Conservation (phyloP, 2,113 vertebrate genomes). For the Erythrolamprus reginae region DNA sequence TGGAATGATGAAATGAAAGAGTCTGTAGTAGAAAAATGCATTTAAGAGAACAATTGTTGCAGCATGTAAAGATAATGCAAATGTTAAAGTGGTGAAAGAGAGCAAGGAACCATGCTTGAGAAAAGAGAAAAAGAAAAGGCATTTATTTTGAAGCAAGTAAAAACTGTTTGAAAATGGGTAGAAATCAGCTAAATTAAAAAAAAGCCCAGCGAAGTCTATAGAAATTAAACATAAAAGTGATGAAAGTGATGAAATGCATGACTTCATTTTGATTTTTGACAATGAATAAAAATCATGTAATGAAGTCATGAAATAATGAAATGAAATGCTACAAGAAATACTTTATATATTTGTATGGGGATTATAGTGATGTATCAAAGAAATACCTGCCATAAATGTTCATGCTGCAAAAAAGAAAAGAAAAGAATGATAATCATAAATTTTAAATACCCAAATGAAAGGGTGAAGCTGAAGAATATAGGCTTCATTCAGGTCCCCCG, state of each 20-base stretch:
- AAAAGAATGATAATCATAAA: too few species aligned
- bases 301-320: neutral
- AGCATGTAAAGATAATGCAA: neutral
- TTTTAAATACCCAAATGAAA: too few species aligned
- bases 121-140: neutral
- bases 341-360: neutral
- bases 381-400: neutral
- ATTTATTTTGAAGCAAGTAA: neutral
- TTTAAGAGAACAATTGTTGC: neutral
- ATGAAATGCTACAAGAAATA: neutral
- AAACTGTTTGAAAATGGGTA: neutral
- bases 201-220: neutral
- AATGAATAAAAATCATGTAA: neutral
- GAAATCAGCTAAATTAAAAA: neutral
- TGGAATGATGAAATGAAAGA: neutral
- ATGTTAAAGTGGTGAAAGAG: neutral
- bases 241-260: neutral
- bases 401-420: neutral
- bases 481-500: too few species aligned
- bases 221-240: neutral
- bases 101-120: neutral
- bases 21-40: neutral
- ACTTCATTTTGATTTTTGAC: neutral
- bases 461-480: too few species aligned
- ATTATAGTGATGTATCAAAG: neutral